Evolutionary conservation across 2,113 vertebrate species (phyloP).

Genomic region (Potamarius usumacintae): DNA sequence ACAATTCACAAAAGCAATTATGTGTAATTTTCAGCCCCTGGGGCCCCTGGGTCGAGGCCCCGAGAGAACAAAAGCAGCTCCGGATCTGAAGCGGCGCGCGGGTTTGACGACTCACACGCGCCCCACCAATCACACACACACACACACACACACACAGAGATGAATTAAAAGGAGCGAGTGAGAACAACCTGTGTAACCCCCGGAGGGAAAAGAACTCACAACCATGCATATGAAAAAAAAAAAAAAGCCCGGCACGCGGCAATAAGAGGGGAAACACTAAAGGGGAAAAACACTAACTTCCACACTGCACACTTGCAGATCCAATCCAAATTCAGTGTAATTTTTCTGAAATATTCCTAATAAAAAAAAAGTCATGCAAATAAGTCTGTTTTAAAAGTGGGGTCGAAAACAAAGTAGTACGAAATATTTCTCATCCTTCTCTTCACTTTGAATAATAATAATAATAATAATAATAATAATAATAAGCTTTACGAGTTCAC

Average conservation of each 20-base stretch:
- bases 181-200: neutral
- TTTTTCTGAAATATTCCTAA: no score
- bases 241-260: slow-evolving; percentile 50
- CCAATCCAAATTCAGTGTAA: neutral
- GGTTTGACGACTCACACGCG: slow-evolving; percentile 66
- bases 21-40: slow-evolving; percentile 45
- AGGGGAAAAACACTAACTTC: neutral
- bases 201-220: neutral
- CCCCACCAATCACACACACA: slow-evolving; percentile 59
- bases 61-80: slow-evolving; percentile 56
- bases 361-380: no score
- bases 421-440: no score
- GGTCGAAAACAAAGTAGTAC: no score
- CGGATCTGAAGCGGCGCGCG: slow-evolving; percentile 55
- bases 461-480: no score
- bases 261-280: neutral
- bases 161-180: slow-evolving; percentile 53
- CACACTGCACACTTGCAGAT: neutral
- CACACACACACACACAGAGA: neutral
- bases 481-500: no score
- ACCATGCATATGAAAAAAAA: slow-evolving; percentile 39
- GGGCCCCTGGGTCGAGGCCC: slow-evolving; percentile 44
- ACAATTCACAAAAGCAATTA: slow-evolving; percentile 56
- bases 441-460: no score
- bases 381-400: neutral